Evolutionary conservation across 2,888 invertebrate species (phyloP), one percentile per base, ranked within the genome.

Genomic region (Papilio protenor): DNA sequence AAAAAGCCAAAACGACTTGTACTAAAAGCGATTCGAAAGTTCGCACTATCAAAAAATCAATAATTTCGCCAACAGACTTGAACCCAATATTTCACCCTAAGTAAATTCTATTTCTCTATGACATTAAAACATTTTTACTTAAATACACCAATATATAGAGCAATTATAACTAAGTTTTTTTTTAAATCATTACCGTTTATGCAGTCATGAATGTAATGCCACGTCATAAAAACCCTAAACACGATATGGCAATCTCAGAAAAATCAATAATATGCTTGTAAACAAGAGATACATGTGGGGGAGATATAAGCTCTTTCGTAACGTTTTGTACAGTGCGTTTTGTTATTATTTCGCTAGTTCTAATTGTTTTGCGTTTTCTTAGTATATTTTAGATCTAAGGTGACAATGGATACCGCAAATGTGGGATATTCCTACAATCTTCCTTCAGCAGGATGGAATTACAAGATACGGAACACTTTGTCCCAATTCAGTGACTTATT

Each of bases 401-500:
- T 80, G 79, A 87, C 77, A 80, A 94, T 95, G 95, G 96, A 96
- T 89, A 90, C 95, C 59, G 94, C 95, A 59, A 97, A 96, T 84
- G 95, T 98, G 83, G 98, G 98, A 79, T 98, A 98, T 92, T 97
- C 97, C 23, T 98, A 98, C 88, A 97, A 98, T 88, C 94, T 98
- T 86, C 98, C 98, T 61, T 95, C 97, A 76, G 97, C 97, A 79
- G 97, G 98, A 73, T 96, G 97, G 95, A 95, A 96, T 84, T 94
- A 97, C 84, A 97, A 96, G 89, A 95, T 98, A 82, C 96, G 97
- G 89, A 98, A 97, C 89, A 96, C 96, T 55, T 90, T 98, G 80
- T 97, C 98, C 45, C 98, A 98, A 88, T 98, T 98, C 89, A 98
- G 98, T 88, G 99, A 99, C 92, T 94, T 99, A 81, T 99, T 99